Conservation (phyloP, 2,888 invertebrate species). For the Polylopha cassiicola region DNA sequence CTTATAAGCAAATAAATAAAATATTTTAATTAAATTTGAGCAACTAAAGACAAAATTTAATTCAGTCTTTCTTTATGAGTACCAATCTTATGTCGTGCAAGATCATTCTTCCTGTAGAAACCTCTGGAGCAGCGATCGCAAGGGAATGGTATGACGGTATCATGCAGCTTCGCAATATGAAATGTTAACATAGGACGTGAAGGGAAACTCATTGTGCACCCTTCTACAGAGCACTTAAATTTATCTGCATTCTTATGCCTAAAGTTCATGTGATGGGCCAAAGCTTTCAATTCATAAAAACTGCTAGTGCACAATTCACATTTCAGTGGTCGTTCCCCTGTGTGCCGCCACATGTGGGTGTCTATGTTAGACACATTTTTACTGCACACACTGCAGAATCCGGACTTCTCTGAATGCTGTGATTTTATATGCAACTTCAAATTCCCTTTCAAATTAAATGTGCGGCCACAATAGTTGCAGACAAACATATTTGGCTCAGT, state of each 20-base stretch:
- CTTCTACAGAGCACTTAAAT: slow-evolving; percentile 49
- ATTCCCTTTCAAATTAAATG: slow-evolving; percentile 68
- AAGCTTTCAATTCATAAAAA: slow-evolving; percentile 48
- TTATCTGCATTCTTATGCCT: slow-evolving; percentile 54
- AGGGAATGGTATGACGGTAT: slow-evolving; percentile 47
- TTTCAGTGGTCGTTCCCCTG: slow-evolving; percentile 63
- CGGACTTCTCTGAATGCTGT: slow-evolving; percentile 74
- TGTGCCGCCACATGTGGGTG: slow-evolving; percentile 74
- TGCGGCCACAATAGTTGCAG: slow-evolving; percentile 58
- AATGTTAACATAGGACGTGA: slow-evolving; percentile 56
- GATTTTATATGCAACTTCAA: slow-evolving; percentile 70
- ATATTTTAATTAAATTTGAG: background rate
- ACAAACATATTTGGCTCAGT: slow-evolving; percentile 46
- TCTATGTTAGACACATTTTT: slow-evolving; percentile 74
- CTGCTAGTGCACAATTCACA: slow-evolving; percentile 58
- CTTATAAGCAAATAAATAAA: slow-evolving; percentile 8
- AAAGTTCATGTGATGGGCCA: slow-evolving; percentile 59
- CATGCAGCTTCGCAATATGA: slow-evolving; percentile 57
- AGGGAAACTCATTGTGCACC: slow-evolving; percentile 52
- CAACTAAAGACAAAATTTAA: slow-evolving; percentile 12
- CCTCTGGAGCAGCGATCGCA: slow-evolving; percentile 59
- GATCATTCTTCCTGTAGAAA: slow-evolving; percentile 64
- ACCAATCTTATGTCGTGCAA: slow-evolving; percentile 57
- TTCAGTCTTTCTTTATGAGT: slow-evolving; percentile 55
- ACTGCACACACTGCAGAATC: slow-evolving; percentile 65